Conservation (phyloP, 2,797 vertebrate genomes). For the Erethizon dorsatum region DNA sequence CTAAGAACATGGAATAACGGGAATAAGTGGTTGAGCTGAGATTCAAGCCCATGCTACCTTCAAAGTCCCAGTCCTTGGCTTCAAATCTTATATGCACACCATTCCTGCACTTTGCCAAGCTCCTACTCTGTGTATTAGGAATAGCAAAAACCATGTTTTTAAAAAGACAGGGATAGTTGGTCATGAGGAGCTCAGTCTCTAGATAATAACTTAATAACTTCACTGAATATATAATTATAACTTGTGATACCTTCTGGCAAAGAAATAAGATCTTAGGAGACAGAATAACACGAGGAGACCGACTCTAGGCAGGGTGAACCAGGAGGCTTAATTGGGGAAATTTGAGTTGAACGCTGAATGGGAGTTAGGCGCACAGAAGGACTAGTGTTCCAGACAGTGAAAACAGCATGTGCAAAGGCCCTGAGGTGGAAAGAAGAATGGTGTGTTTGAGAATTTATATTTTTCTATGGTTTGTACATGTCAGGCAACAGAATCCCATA, state of each 20-base stretch:
- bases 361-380: background rate
- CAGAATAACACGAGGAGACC: background rate
- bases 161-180: background rate
- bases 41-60: background rate
- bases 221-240: background rate
- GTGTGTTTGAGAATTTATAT: background rate
- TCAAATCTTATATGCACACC: background rate
- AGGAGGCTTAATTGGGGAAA: background rate
- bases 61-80: background rate
- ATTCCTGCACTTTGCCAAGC: background rate
- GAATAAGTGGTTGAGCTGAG: background rate
- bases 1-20: background rate
- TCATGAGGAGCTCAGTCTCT: background rate
- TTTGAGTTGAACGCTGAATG: background rate
- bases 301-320: background rate
- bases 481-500: background rate
- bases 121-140: background rate
- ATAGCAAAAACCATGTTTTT: background rate
- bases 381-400: background rate
- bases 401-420: background rate
- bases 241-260: background rate
- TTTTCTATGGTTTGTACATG: background rate
- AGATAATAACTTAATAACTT: background rate
- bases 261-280: background rate
- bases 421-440: background rate